Conservation (phyloP, 2,888 invertebrate genomes). For the Cistogaster globosa region DNA sequence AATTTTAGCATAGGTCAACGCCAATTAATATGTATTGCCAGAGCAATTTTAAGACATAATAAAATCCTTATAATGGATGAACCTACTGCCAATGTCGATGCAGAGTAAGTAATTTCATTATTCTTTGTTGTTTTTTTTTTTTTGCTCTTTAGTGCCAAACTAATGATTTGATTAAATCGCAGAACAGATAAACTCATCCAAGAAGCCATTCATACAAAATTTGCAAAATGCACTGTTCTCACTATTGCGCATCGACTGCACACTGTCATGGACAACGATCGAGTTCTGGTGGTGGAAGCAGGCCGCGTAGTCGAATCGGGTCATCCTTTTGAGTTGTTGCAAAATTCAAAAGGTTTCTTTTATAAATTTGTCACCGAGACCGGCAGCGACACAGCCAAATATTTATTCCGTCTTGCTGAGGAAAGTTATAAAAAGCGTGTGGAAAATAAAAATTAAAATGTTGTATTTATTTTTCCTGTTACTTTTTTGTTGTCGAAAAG, state of each 20-base stretch:
- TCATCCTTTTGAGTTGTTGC: constrained; percentile 88
- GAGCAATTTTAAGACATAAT: constrained; percentile 91
- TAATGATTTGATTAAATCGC: constrained; percentile 49
- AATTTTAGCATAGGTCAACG: constrained; percentile 95
- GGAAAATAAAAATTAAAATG: constrained; percentile 43
- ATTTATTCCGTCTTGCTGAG: constrained; percentile 85
- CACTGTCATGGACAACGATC: constrained; percentile 95
- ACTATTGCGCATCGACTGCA: constrained; percentile 96
- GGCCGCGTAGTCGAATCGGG: constrained; percentile 90
- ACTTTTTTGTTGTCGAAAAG: too few species aligned
- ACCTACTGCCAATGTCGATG: constrained; percentile 95
- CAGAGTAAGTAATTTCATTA: too few species aligned
- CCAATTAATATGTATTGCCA: constrained; percentile 93
- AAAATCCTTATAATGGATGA: constrained; percentile 94
- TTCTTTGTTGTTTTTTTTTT: too few species aligned
- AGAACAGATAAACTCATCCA: constrained; percentile 94
- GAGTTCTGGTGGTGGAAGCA: constrained; percentile 91
- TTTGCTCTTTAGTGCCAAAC: constrained; percentile 83
- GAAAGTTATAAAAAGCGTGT: constrained; percentile 81
- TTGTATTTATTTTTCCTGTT: too few species aligned
- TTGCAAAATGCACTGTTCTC: constrained; percentile 92
- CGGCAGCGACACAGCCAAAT: constrained; percentile 85
- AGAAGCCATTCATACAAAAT: constrained; percentile 90
- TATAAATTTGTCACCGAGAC: constrained; percentile 88
- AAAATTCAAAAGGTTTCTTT: constrained; percentile 84